Evolutionary conservation across 1,140 invertebrate genomes (phyloP).

Genomic region (Centruroides vittatus): DNA sequence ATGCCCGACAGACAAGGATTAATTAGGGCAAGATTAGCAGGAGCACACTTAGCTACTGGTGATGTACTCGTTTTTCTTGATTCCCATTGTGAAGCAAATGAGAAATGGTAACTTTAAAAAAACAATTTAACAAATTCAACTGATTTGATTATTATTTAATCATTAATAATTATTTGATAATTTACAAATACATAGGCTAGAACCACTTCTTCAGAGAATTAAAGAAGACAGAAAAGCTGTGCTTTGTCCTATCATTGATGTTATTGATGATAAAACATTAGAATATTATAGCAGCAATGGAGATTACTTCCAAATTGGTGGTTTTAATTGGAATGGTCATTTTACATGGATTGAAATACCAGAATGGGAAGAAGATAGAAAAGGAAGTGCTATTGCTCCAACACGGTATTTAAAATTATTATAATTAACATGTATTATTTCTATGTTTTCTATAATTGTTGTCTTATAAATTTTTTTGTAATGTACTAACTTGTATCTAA

Average conservation of each 20-base stretch:
- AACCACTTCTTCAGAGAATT: slow-evolving; percentile 70
- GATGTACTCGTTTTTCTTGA: slow-evolving; percentile 85
- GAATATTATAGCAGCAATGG: slow-evolving; percentile 54
- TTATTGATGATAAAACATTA: slow-evolving; percentile 72
- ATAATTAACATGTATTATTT: no score
- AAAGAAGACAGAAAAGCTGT: slow-evolving; percentile 61
- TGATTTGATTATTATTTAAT: neutral
- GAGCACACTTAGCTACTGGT: slow-evolving; percentile 57
- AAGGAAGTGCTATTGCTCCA: slow-evolving; percentile 31
- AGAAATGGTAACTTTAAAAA: slow-evolving; percentile 43
- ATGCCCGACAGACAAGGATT: slow-evolving; percentile 60
- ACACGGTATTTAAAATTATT: slow-evolving; percentile 26
- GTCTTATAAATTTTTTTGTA: no score
- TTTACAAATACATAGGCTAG: slow-evolving; percentile 39
- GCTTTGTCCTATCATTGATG: slow-evolving; percentile 83
- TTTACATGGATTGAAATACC: slow-evolving; percentile 80
- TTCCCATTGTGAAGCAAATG: slow-evolving; percentile 83
- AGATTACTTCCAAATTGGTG: slow-evolving; percentile 54
- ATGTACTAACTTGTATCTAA: no score
- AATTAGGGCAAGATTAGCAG: slow-evolving; percentile 66
- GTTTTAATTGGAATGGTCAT: slow-evolving; percentile 79
- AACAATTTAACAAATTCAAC: neutral
- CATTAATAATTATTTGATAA: no score
- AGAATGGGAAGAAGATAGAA: slow-evolving; percentile 46
- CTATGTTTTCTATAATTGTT: no score